Percentiles rank a stretch among this genome's conserved stretches.
Conservation (phyloP, 2,113 vertebrate species). For the Anguilla rostrata region DNA sequence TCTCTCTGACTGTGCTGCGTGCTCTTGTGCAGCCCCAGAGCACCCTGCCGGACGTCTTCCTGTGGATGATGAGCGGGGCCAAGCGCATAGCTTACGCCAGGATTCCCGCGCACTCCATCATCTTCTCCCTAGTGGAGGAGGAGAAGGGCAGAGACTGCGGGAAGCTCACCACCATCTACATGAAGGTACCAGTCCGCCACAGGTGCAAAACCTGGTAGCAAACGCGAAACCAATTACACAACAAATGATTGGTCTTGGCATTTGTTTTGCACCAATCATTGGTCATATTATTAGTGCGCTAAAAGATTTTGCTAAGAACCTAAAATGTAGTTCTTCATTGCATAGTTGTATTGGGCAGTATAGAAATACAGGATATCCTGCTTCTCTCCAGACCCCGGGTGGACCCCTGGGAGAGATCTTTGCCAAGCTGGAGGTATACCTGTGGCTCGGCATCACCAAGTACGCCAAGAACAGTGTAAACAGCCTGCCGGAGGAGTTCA, state of each 20-base stretch:
- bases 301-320: too few relatives aligned
- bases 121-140: constrained; percentile 89
- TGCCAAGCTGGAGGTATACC: constrained; percentile 87
- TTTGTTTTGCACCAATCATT: too few relatives aligned
- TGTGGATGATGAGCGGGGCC: constrained; percentile 85
- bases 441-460: constrained; percentile 88
- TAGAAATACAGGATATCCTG: neutral
- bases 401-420: constrained; percentile 77
- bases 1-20: neutral
- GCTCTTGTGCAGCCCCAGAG: constrained; percentile 80
- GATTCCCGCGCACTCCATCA: constrained; percentile 79
- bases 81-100: constrained; percentile 79
- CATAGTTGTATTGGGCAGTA: too few relatives aligned
- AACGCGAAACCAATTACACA: too few relatives aligned
- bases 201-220: too few relatives aligned
- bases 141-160: constrained; percentile 87
- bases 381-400: constrained; percentile 68
- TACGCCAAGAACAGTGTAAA: constrained; percentile 77
- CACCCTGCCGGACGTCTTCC: constrained; percentile 83
- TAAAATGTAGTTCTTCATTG: too few relatives aligned
- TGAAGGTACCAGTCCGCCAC: constrained; percentile 73
- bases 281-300: too few relatives aligned
- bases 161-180: constrained; percentile 80
- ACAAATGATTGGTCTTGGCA: too few relatives aligned
- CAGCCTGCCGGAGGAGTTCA: constrained; percentile 80